Evolutionary conservation across 2,113 vertebrate species (phyloP), one percentile per base, ranked within the genome.

Genomic region (Chlorocebus sabaeus): DNA sequence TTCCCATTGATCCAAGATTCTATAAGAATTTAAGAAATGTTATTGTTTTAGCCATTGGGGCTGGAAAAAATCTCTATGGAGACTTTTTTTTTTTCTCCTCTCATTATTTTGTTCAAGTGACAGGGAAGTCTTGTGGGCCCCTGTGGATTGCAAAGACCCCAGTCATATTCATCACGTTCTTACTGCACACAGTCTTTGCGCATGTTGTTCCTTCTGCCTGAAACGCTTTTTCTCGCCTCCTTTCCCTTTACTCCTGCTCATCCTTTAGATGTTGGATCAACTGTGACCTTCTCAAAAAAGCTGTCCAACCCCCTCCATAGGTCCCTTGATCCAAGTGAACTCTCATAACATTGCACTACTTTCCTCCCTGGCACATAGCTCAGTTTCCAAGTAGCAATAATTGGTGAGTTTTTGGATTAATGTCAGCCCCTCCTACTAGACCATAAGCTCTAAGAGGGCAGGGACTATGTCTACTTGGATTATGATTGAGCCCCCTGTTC

Each of bases 231-330:
- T 55, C 14, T 89, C 30, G 6, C 9, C 3, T 11, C 16, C 7
- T 91, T 83, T 11, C 25, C 68, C 32, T 32, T 40, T 52, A 73
- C 40, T 3, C 9, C 20, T 13, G 25, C 11, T 45, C 38, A 52
- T 93, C 55, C 32, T 40, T 83, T 72, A 93, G 12, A 50, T 76
- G 4, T 92, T 75, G 87, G 68, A 45, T 75, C 79, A 55, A 18
- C 3, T 48, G 9, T 43, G 25, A 80, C 11, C 52, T 81, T 52
- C 45, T 92, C 22, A 32, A 9, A 86, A 70, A 52, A 67, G 40
- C 55, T 72, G 5, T 70, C 50, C 35, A 75, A 70, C 2, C 4
- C 12, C 3, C 17, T 55, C n/a, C 1, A 18, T 22, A 68, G 30
- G n/a, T 73, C 35, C n/a, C 13, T 10, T 14, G 3, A 45, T 38